Evolutionary conservation across 1,140 invertebrate species (phyloP).

Genomic region (Grapholita molesta): DNA sequence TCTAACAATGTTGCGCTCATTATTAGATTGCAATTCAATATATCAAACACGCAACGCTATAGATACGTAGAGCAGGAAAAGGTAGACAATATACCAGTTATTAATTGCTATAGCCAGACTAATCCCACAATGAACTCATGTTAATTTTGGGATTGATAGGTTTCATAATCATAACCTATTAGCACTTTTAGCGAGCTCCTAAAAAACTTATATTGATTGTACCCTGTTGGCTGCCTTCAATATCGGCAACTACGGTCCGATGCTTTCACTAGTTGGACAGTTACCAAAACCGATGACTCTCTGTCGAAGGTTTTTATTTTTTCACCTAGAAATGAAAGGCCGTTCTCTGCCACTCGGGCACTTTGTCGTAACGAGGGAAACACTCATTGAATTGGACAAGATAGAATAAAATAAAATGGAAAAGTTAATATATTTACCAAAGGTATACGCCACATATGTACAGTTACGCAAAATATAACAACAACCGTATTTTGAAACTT

Average conservation of each 20-base stretch:
- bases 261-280: conserved; percentile 25
- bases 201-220: not conserved
- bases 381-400: not conserved
- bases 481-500: not conserved
- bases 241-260: conserved; percentile 4
- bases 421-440: not conserved
- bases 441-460: not conserved
- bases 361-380: conserved; percentile 1
- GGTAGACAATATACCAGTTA: not conserved
- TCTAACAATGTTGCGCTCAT: not conserved
- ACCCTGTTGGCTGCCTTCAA: not conserved
- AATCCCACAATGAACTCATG: not conserved
- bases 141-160: too few relatives aligned
- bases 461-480: not conserved
- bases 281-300: conserved; percentile 17
- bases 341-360: not conserved
- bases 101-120: not conserved
- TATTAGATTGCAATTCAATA: not conserved
- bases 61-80: not conserved
- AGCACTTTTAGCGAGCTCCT: not conserved
- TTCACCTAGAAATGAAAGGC: not conserved
- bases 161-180: too few relatives aligned
- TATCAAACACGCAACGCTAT: not conserved
- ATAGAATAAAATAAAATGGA: not conserved
- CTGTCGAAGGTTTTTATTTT: conserved; percentile 6